Evolutionary conservation across 2,888 invertebrate genomes (phyloP).

Genomic region (Hirudinaria manillensis): DNA sequence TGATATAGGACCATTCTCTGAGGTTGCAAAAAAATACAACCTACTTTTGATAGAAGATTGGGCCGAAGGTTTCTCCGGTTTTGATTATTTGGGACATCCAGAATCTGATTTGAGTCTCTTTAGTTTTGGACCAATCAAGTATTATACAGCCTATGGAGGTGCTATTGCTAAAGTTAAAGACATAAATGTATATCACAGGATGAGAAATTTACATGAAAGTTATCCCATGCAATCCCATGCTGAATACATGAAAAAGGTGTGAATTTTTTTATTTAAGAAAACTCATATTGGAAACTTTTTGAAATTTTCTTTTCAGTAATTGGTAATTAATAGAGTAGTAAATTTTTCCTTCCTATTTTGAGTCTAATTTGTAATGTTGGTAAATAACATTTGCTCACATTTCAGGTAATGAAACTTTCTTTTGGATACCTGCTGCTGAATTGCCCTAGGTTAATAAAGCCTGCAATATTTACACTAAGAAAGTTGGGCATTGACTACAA

Average conservation of each 20-base stretch:
- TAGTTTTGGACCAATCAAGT: conserved; percentile 54
- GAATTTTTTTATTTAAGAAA: not conserved
- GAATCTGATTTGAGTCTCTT: conserved; percentile 50
- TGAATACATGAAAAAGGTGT: conserved; percentile 48
- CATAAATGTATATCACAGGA: conserved; percentile 42
- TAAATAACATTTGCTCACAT: not conserved
- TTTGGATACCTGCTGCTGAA: conserved; percentile 45
- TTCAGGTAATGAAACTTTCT: conserved; percentile 44
- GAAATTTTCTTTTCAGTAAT: too few relatives aligned
- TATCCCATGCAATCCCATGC: conserved; percentile 45
- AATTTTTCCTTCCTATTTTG: too few relatives aligned
- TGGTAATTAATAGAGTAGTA: too few relatives aligned
- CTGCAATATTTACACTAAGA: conserved; percentile 41
- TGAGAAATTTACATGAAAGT: conserved; percentile 43
- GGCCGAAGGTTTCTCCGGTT: conserved; percentile 52
- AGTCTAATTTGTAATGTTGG: too few relatives aligned
- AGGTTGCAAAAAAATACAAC: conserved; percentile 44
- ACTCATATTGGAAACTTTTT: not conserved
- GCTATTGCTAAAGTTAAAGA: conserved; percentile 50
- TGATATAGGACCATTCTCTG: conserved; percentile 47
- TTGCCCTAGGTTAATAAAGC: conserved; percentile 44
- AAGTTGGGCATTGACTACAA: conserved; percentile 46
- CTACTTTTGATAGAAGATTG: conserved; percentile 52
- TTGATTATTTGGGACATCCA: conserved; percentile 47
- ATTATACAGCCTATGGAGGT: conserved; percentile 52